A percentile compares a stretch with the other conserved stretches of the same genome.
Conservation (phyloP, 1,140 invertebrate species). For the Trichonephila inaurata region DNA sequence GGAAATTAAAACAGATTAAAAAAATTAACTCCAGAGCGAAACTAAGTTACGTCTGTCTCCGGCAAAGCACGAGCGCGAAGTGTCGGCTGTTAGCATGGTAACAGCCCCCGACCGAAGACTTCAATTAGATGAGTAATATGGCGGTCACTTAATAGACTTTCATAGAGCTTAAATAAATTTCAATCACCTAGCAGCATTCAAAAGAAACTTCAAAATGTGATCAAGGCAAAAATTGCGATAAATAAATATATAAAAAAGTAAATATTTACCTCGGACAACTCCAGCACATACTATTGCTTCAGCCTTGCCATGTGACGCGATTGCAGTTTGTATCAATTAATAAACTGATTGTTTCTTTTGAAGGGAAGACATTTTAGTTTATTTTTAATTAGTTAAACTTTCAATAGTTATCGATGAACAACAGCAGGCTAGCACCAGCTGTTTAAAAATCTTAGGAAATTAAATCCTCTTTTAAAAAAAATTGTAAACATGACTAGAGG, state of each 20-base stretch:
- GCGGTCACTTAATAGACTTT: background rate
- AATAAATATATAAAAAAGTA: background rate
- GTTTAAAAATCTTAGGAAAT: conserved; percentile 9
- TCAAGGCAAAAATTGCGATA: background rate
- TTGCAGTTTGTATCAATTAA: background rate
- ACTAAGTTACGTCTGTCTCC: background rate
- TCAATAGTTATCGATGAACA: background rate
- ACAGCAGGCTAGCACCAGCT: background rate
- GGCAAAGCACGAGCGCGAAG: background rate
- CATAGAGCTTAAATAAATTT: background rate
- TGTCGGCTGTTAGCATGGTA: background rate
- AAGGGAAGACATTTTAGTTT: background rate
- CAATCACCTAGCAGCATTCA: background rate
- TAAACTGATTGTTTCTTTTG: background rate
- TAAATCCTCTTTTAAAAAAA: conserved; percentile 14
- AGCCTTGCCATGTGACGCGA: conserved; percentile 50
- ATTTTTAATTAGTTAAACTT: background rate
- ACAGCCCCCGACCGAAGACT: background rate
- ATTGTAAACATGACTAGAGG: conserved; percentile 19
- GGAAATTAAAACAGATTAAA: background rate
- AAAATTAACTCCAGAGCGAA: background rate
- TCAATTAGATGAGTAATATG: background rate
- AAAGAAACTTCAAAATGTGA: background rate
- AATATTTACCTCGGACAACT: background rate
- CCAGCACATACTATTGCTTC: conserved; percentile 14